These are phyloP conservation scores for Drosophila pegasa DNA, from an alignment of 2,888 invertebrate species.

Conservation along the genomic window DNA sequence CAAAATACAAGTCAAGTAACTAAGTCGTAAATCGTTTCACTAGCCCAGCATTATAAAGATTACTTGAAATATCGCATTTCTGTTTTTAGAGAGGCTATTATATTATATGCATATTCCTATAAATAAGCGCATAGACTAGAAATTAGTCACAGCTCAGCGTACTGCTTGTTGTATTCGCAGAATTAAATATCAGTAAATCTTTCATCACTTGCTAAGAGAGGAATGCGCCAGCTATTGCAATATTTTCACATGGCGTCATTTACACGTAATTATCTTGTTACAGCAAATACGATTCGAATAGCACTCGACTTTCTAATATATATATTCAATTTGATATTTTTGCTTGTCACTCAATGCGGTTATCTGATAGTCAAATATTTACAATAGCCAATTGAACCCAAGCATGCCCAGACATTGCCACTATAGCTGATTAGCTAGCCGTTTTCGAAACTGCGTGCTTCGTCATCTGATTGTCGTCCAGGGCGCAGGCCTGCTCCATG, in stretches of 20 bases:
- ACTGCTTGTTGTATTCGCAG: not conserved
- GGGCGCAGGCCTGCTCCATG: conserved; percentile 86
- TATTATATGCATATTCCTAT: not conserved
- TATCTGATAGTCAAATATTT: conserved; percentile 22
- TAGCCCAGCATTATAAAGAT: not conserved
- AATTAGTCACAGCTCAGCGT: not conserved
- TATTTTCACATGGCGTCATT: conserved; percentile 1
- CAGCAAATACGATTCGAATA: not conserved
- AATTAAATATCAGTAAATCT: not conserved
- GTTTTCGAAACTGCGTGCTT: conserved; percentile 22
- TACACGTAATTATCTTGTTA: not conserved
- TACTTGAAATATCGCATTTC: not conserved
- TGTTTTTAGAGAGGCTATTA: not conserved
- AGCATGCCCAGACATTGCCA: not conserved
- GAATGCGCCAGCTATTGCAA: not conserved
- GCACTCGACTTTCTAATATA: not conserved
- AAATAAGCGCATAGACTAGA: not conserved
- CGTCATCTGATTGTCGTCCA: conserved; percentile 34
- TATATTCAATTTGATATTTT: conserved; percentile 16
- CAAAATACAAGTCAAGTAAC: not conserved
- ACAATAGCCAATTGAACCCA: conserved; percentile 22
- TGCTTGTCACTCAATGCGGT: conserved; percentile 23
- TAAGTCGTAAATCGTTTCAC: not conserved
- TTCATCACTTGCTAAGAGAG: not conserved
- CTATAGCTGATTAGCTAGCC: conserved; percentile 36